phyloP scores from a whole-genome alignment of 2,797 vertebrate species.

The Crocidura indochinensis region DNA sequence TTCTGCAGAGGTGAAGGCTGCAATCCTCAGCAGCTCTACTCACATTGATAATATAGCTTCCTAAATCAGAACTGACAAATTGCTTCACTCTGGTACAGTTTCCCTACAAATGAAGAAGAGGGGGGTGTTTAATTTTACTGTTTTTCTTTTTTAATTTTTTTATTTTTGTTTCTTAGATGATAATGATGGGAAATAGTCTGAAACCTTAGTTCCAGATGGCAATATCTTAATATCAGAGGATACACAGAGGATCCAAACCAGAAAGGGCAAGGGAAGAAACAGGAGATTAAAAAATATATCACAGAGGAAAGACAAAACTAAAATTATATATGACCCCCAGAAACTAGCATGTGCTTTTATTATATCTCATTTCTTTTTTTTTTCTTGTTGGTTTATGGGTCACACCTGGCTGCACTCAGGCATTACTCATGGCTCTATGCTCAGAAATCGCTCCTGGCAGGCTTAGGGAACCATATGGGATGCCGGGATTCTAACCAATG shows the following conservation, averaged over 20 bases:
- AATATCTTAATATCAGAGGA: background rate
- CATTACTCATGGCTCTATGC: no score
- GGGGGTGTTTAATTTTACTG: background rate
- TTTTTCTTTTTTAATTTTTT: background rate
- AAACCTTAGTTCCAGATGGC: conserved; percentile 45
- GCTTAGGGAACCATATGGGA: no score
- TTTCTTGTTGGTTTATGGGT: no score
- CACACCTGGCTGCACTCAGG: no score
- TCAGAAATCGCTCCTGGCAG: no score
- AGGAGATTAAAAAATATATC: background rate
- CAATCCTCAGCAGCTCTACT: conserved; percentile 91
- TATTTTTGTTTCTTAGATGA: no score
- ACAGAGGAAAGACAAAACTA: background rate
- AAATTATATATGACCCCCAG: background rate
- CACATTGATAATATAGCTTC: conserved; percentile 91
- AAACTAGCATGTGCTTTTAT: background rate
- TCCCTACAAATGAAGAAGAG: conserved; percentile 83
- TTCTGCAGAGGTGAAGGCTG: conserved; percentile 91
- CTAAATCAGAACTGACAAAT: conserved; percentile 89
- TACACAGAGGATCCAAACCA: no score
- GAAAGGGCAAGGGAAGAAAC: background rate
- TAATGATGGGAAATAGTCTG: background rate
- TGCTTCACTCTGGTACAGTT: conserved; percentile 91
- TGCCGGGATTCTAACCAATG: no score
- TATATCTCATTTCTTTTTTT: background rate